These are phyloP conservation scores for Drosophila subsilvestris DNA, from an alignment of 2,888 invertebrate genomes.

Conservation along the genomic window DNA sequence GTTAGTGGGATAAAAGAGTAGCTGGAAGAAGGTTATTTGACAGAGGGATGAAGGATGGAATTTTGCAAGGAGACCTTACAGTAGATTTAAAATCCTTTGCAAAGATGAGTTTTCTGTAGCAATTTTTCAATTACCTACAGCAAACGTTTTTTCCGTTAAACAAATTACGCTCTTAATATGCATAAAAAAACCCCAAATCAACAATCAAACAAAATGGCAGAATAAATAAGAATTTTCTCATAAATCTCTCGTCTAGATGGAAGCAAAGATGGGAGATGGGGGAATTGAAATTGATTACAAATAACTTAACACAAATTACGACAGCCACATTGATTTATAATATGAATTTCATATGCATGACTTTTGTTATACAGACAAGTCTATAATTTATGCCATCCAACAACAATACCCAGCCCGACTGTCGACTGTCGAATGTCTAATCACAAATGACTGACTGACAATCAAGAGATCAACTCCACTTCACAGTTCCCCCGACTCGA, in stretches of 20 bases:
- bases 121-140: too few species aligned
- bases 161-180: neutral
- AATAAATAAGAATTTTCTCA: slow-evolving; percentile 22
- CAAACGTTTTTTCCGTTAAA: neutral
- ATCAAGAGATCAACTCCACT: slow-evolving; percentile 48
- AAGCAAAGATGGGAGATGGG: neutral
- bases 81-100: too few species aligned
- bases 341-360: slow-evolving; percentile 38
- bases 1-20: neutral
- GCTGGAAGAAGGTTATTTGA: neutral
- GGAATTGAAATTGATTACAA: slow-evolving; percentile 49
- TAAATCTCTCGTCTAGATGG: slow-evolving; percentile 29
- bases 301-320: slow-evolving; percentile 57
- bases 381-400: slow-evolving; percentile 49
- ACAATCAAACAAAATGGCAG: slow-evolving; percentile 6
- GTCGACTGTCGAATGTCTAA: slow-evolving; percentile 49
- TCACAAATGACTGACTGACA: slow-evolving; percentile 51
- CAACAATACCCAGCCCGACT: slow-evolving; percentile 13
- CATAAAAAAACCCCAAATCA: neutral
- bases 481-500: slow-evolving; percentile 8
- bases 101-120: too few species aligned
- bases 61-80: too few species aligned
- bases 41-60: neutral
- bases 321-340: slow-evolving; percentile 55
- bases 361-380: slow-evolving; percentile 32